Evolutionary conservation across 64 coral and sea anemone species (phyloP), one percentile per base, ranked within the genome.

Genomic region (Montipora capricornis): DNA sequence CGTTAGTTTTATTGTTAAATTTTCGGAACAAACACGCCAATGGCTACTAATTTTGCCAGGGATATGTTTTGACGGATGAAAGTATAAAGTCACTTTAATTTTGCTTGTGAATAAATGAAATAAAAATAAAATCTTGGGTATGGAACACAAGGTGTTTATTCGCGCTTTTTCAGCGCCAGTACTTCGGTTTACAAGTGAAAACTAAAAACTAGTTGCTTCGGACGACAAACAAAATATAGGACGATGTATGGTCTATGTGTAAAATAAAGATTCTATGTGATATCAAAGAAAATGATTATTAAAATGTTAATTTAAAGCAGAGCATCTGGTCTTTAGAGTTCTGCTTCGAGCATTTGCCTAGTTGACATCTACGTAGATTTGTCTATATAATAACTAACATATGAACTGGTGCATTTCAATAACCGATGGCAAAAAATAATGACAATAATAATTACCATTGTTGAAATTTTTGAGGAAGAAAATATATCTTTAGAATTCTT

Each of bases 231-330:
- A 49, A n/a, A 86, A 70, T n/a, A 73, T 71, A 50, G 66, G n/a
- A 49, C 66, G 61, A 64, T 64, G 52, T 14, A 16, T 29, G 19
- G 16, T 50, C 45, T 71, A 51, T 50, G 64, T 48, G 82, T 86
- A 71, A 86, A 51, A 86, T 86, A 50, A 44, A 86, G 64, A 86
- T 70, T 86, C 66, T 86, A 20, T 71, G 67, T 13, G 68, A 70
- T 22, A 86, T 64, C 68, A 86, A 84, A 73, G 82, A 86, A 73
- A 86, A 86, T 73, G 62, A 86, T 86, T 48, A 86, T 86, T 86
- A 71, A 71, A 71, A 68, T 73, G 15, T 86, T 71, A 69, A 84
- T 84, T 84, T 84, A 84, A 68, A 84, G 64, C 66, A 86, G 14
- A 86, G n/a, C 82, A 86, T 71, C 82, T 86, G 82, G 48, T 50